A percentile compares a stretch with the other conserved stretches of the same genome.
Evolutionary conservation across 2,113 vertebrate species (phyloP).

Genomic region (Anarrhichthys ocellatus): DNA sequence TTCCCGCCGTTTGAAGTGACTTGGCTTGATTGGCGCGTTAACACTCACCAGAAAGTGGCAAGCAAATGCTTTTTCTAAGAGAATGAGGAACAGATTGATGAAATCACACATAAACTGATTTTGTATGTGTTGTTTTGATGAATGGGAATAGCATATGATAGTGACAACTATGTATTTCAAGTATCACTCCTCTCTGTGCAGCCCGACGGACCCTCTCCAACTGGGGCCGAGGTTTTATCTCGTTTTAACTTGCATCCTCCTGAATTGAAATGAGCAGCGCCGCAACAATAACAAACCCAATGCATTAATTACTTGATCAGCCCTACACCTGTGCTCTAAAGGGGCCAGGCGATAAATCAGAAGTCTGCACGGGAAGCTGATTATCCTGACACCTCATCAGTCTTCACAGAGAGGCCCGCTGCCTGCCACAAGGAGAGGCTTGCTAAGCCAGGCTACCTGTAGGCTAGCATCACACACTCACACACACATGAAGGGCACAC

Average conservation of each 20-base stretch:
- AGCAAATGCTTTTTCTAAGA: constrained; percentile 17
- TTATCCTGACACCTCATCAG: constrained; percentile 87
- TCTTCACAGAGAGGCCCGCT: constrained; percentile 85
- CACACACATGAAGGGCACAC: constrained; percentile 5
- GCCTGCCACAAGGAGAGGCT: constrained; percentile 56
- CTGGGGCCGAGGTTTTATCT: not conserved
- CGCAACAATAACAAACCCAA: constrained; percentile 85
- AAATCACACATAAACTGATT: not conserved
- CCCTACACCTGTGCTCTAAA: constrained; percentile 87
- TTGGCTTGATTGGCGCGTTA: constrained; percentile 29
- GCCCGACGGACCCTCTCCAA: not conserved
- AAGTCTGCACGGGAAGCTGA: constrained; percentile 85
- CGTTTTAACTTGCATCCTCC: not conserved
- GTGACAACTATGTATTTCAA: not conserved
- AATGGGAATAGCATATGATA: not conserved
- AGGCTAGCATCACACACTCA: constrained; percentile 77
- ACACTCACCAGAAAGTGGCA: constrained; percentile 11
- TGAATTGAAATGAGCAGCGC: constrained; percentile 53
- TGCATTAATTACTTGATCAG: constrained; percentile 90
- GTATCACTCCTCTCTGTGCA: not conserved
- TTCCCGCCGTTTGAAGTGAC: constrained; percentile 55
- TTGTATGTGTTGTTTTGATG: not conserved
- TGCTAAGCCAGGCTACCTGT: constrained; percentile 78
- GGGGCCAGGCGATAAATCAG: constrained; percentile 89
- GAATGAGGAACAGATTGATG: constrained; percentile 28